Evolutionary conservation across 2,888 invertebrate genomes (phyloP), one percentile per base, ranked within the genome.

Genomic region (Sphecodes monilicornis): DNA sequence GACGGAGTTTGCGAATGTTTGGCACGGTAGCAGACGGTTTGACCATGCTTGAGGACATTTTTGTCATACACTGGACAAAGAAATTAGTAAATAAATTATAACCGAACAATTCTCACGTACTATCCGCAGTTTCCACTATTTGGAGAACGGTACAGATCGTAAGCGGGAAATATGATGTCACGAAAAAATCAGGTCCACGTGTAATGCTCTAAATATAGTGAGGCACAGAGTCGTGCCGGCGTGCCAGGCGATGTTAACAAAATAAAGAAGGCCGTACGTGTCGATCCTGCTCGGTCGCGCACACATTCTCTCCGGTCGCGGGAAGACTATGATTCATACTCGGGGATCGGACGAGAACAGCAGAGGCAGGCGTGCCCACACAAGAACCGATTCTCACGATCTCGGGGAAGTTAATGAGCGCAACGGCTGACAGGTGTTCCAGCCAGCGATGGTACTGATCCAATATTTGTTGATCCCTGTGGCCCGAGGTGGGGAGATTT

Each of bases 331-430:
- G 64, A 64, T 64, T 64, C 64, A 64, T 64, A 11, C 57, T 26
- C 26, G 5, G 13, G 5, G 57, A 57, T 57, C 57, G 57, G 26
- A 16, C 26, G 16, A 16, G 50, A 50, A 57, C 13, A 32, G 64
- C 32, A 2, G 18, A 32, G 57, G 57, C 64, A 8, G 64, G 39
- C 39, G 36, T 36, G 68, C 68, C 68, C 41, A 26, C 68, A 26
- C 41, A 68, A 46, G 50, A 50, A 50, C 16, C 66, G 75, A 86
- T 86, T 86, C 86, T 86, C 87, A 86, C 86, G 84, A 78, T 84
- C 72, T 75, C n/a, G 26, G 32, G 50, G 41, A 50, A 64, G 79
- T 73, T 78, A 76, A 78, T 68, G 77, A 74, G 57, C 76, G 73
- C 16, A 50, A 3, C 50, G 22, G 68, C 68, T 50, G 41, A 29